phyloP scores from a whole-genome alignment of 2,888 invertebrate genomes.

The Lepetodrilus schrolli region DNA sequence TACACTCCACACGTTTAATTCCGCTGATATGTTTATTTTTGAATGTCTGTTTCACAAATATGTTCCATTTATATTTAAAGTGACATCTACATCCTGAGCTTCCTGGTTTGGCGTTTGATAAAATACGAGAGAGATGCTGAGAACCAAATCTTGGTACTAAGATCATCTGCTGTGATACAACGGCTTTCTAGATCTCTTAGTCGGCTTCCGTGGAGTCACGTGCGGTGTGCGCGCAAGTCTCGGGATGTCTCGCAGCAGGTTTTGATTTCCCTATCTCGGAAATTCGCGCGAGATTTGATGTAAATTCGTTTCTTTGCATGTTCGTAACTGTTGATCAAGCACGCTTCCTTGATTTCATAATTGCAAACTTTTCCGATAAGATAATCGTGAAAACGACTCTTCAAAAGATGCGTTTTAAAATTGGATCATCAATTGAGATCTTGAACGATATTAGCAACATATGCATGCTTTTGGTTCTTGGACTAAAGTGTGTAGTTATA shows the following conservation, averaged over 20 bases:
- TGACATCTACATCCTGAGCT: not conserved
- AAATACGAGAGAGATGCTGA: not conserved
- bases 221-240: not conserved
- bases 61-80: not conserved
- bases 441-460: no score
- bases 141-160: not conserved
- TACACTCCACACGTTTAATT: no score
- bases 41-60: not conserved
- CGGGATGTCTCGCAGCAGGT: slow-evolving; percentile 18
- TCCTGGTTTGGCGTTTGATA: not conserved
- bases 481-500: no score
- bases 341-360: not conserved
- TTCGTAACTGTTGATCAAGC: not conserved
- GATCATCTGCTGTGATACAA: not conserved
- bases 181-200: not conserved
- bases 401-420: not conserved
- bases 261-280: slow-evolving; percentile 25
- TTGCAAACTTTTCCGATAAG: not conserved
- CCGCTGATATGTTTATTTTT: not conserved
- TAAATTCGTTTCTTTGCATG: slow-evolving; percentile 5
- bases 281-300: slow-evolving; percentile 13
- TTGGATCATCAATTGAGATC: not conserved
- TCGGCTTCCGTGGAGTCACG: slow-evolving; percentile 8
- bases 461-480: no score
- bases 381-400: not conserved